Base-by-base conservation (phyloP, 2,888 invertebrate species). In the Nomada fucata region DNA sequence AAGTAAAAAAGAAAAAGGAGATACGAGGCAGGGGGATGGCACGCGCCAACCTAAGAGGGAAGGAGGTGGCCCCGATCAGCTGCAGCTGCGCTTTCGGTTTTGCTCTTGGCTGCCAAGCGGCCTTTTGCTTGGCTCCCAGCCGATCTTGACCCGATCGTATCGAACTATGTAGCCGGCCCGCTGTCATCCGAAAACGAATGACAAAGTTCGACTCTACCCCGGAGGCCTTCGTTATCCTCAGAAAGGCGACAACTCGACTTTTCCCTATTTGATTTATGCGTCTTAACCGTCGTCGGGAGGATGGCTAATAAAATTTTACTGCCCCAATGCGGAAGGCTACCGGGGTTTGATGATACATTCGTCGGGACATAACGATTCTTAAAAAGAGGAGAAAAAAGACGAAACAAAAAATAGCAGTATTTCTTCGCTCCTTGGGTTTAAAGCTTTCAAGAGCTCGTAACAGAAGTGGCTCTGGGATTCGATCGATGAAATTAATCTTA, bases 91-190 rank as follows among this genome's bases (percentile, higher is more conserved):
- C 86, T 84, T 84, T 87, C 88, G 83, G 88, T 83, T 86, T 84
- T 78, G 83, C 85, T 85, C 87, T 84, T 86, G 84, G 87, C 85
- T 86, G 87, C 82, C 78, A 79, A 88, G 55, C 82, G 74, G 74
- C 78, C 82, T 84, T 83, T 85, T 77, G 85, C 79, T 88, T 84
- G 85, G 83, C 88, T 87, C 82, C 75, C 74, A 59, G 82, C 81
- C 82, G 89, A 89, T 90, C 89, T 90, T 89, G 89, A 90, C 89
- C 89, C 89, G 90, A 90, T 90, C 89, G 86, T 88, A 87, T 87
- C 87, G 84, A 88, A 87, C 85, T 72, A 75, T 78, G 74, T 84
- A 79, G 70, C 75, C 87, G 83, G 79, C 72, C 87, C 82, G 84
- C 88, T 86, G 88, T 89, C 89, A 86, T 89, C 81, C 89, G 82